Base-by-base conservation (phyloP, 2,797 vertebrate species). In the Threskiornis aethiopicus region DNA sequence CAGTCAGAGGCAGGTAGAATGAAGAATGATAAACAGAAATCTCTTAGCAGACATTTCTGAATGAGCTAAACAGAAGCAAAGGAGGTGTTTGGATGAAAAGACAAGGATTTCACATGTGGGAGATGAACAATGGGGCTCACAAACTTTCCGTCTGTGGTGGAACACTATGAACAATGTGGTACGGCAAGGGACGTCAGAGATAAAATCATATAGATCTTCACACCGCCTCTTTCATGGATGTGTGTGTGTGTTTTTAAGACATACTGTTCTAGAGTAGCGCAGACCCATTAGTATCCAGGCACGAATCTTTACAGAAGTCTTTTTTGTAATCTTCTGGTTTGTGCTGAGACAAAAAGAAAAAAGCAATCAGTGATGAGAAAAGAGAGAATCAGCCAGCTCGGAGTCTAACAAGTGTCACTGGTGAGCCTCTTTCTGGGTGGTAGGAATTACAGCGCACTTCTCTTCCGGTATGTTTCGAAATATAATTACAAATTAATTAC, bases 401-500 rank as follows among this genome's bases (percentile, higher is more conserved):
- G 71, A 81, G 81, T 52, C 76, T 95, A 84, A 92, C 84, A 94
- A 95, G 89, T 93, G 89, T 94, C 84, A 92, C 87, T 31, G 86
- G 91, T 92, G 94, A 88, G 89, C 46, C 76, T 93, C 94, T 57
- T 94, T 95, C 95, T 96, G 85, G 93, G 93, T 93, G 88, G 94
- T 71, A 94, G 83, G 94, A 96, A 96, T 96, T 94, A 95, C 29
- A 93, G 64, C 10, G 7, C 71, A 42, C 79, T 88, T 90, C 91
- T 94, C 83, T 90, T 90, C 86, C 19, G 61, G 83, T 94, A 92
- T 92, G 90, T 96, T 97, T 95, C 5, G 5, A 97, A 95, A 97
- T 97, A 95, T 95, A 97, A 96, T 96, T 95, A 90, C 94, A 84
- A 97, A 98, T 96, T 95, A 90, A 95, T 97, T 93, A 96, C 65